Evolutionary conservation across 2,888 invertebrate genomes (phyloP).

Genomic region (Ophioninae sp.): DNA sequence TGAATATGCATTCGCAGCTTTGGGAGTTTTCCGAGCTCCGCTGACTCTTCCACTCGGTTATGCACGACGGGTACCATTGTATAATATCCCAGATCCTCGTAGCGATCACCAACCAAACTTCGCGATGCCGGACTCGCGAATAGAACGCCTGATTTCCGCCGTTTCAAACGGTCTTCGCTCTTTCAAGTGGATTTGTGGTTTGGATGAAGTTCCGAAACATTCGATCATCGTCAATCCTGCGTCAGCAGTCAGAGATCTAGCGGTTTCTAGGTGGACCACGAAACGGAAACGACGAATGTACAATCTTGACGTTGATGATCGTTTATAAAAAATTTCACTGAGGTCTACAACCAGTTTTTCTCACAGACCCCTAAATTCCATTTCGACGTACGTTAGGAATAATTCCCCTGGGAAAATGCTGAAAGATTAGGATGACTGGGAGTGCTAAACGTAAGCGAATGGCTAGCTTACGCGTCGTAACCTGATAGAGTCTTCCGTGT

Average conservation of each 20-base stretch:
- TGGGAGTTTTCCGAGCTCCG: constrained; percentile 65
- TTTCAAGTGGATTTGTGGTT: not conserved
- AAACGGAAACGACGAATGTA: too few species aligned
- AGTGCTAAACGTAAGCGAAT: constrained; percentile 39
- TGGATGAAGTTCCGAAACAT: not conserved
- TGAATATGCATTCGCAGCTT: constrained; percentile 77
- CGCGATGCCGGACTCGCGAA: constrained; percentile 44
- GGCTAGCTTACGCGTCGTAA: constrained; percentile 37
- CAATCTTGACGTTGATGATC: constrained; percentile 73
- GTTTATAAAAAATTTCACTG: constrained; percentile 75
- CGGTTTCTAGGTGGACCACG: not conserved
- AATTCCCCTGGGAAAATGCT: constrained; percentile 61
- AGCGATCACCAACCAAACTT: constrained; percentile 48
- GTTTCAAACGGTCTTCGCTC: constrained; percentile 20
- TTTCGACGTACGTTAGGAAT: constrained; percentile 60
- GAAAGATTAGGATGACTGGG: constrained; percentile 38
- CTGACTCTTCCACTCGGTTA: constrained; percentile 49
- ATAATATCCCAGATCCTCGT: constrained; percentile 47
- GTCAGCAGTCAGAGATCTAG: constrained; percentile 20
- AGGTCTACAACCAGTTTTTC: constrained; percentile 72
- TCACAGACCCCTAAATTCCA: constrained; percentile 74
- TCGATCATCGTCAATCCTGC: constrained; percentile 28
- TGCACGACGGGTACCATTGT: constrained; percentile 46
- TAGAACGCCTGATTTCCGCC: constrained; percentile 19
- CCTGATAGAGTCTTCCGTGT: constrained; percentile 31